phyloP scores from a whole-genome alignment of 2,888 invertebrate species.

The Nephrotoma flavescens region DNA sequence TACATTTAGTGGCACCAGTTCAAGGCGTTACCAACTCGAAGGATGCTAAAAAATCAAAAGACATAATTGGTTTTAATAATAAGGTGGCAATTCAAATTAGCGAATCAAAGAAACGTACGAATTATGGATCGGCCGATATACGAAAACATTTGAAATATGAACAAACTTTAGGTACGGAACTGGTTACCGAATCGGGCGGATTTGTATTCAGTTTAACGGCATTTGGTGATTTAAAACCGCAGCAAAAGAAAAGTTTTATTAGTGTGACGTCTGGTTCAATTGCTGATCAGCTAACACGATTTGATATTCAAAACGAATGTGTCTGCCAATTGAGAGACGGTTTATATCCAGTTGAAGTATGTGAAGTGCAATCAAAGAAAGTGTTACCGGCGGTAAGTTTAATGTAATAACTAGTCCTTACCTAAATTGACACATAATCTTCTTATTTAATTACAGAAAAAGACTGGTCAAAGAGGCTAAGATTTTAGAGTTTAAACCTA shows the following conservation, averaged over 20 bases:
- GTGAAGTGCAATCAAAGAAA: constrained; percentile 17
- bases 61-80: constrained; percentile 36
- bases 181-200: constrained; percentile 36
- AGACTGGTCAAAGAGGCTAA: background rate
- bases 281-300: constrained; percentile 29
- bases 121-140: constrained; percentile 36
- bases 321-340: constrained; percentile 20
- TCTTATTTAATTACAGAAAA: background rate
- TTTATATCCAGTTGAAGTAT: constrained; percentile 25
- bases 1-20: constrained; percentile 46
- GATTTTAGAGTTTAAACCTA: background rate
- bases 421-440: background rate
- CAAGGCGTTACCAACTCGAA: constrained; percentile 37
- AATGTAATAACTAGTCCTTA: too few relatives aligned
- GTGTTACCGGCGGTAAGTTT: constrained; percentile 8
- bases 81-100: constrained; percentile 46
- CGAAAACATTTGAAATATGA: constrained; percentile 39
- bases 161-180: constrained; percentile 49
- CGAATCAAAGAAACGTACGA: constrained; percentile 48
- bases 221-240: constrained; percentile 20
- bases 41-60: constrained; percentile 18
- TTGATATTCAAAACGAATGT: constrained; percentile 26
- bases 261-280: constrained; percentile 23
- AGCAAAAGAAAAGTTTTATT: constrained; percentile 22
- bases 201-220: constrained; percentile 28